These are phyloP conservation scores for Gallinago jamesoni DNA, from an alignment of 2,113 vertebrate species.

Conservation along the genomic window DNA sequence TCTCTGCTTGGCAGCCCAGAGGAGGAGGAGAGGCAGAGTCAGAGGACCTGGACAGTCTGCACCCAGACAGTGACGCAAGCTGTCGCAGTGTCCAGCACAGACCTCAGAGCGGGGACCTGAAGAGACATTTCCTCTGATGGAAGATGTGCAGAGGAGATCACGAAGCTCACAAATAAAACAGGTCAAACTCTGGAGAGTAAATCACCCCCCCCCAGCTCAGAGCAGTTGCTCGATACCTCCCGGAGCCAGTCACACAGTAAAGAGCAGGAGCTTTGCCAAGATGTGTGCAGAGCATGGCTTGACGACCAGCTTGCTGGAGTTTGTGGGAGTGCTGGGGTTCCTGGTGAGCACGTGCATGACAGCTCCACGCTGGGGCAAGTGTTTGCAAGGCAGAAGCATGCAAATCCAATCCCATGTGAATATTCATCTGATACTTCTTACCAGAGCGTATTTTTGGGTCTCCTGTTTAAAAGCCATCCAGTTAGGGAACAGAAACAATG, in stretches of 20 bases:
- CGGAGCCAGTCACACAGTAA: neutral
- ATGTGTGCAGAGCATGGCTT: neutral
- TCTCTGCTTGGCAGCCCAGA: neutral
- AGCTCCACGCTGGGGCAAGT: neutral
- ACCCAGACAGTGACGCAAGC: neutral
- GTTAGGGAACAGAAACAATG: slow-evolving; percentile 43
- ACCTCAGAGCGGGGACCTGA: neutral
- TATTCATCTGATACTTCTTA: neutral
- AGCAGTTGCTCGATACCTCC: neutral
- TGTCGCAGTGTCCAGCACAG: neutral
- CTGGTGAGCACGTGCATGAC: neutral
- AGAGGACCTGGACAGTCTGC: neutral
- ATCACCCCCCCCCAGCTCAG: neutral
- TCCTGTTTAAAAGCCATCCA: neutral
- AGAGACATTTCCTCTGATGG: accelerated
- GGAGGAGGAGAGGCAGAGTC: neutral
- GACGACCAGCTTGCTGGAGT: neutral
- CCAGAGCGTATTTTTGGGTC: slow-evolving; percentile 47
- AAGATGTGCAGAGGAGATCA: neutral
- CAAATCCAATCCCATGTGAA: neutral
- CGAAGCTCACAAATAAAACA: neutral
- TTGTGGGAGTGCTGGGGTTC: neutral
- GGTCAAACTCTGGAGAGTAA: neutral
- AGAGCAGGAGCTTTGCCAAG: slow-evolving; percentile 23
- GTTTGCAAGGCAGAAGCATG: neutral